Base-by-base conservation (phyloP, 2,113 vertebrate genomes). In the Uropsilus gracilis region DNA sequence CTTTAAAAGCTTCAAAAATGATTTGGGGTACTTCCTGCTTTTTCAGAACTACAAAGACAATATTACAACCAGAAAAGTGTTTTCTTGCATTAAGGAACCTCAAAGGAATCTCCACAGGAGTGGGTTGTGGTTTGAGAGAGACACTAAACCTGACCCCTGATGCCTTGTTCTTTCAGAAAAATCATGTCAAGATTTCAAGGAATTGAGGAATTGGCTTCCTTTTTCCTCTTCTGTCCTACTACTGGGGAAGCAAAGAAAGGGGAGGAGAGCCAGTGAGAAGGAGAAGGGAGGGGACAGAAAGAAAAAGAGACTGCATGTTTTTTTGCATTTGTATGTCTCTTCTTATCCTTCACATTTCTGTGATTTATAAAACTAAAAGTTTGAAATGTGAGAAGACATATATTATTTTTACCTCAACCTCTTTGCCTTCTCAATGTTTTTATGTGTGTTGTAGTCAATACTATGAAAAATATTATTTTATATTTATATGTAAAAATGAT, bases 1-100 rank as follows among this genome's bases (percentile, higher is more conserved):
- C 59, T 94, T 93, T 90, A 89, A 97, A 96, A 75, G 32, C 50
- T 93, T 96, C 76, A 80, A 86, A 95, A 95, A 89, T 89, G 55
- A 94, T 53, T 89, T 96, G n/a, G 88, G 61, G 3, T 68, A 68
- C 61, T 90, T 94, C 53, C 53, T 80, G n/a, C 59, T 61, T 42
- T 84, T 89, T 91, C 80, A 72, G 14, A 84, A 89, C 59, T 87
- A 63, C 66, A 86, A 92, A 95, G 59, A 61, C 75, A 89, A 83
- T 66, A 91, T 96, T 87, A 63, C 44, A 89, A 78, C n/a, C 46
- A 85, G n/a, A 53, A 12, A n/a, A 30, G 6, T 20, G 39, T 66
- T 94, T 97, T 90, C 32, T 73, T 95, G 61, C 46, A 86, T 89
- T 95, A 83, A 85, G 18, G 44, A 64, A 88, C 32, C 85, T 94